These are phyloP conservation scores for Oncopeltus fasciatus DNA, from an alignment of 1,140 invertebrate species.

Conservation along the genomic window DNA sequence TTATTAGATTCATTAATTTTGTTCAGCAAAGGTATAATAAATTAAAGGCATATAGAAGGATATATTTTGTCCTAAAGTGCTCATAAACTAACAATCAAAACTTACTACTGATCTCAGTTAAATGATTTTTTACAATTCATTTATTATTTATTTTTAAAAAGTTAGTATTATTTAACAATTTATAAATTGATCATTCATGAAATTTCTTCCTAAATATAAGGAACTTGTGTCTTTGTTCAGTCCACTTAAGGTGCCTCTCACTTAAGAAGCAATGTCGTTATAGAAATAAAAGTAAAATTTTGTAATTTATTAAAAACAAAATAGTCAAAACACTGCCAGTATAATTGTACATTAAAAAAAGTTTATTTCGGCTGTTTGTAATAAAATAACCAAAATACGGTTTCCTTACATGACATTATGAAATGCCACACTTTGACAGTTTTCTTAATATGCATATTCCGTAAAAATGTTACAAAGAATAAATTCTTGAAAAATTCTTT, in stretches of 20 bases:
- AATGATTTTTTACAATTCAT: background rate
- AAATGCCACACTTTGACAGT: no score
- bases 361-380: slow-evolving; percentile 3
- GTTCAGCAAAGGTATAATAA: no score
- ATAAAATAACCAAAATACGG: no score
- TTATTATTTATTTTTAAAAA: background rate
- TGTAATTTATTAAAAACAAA: background rate
- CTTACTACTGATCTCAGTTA: background rate
- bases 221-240: background rate
- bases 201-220: background rate
- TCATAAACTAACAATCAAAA: slow-evolving; percentile 7
- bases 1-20: no score
- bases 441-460: no score
- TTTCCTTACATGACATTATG: no score
- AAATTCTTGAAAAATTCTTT: no score
- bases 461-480: no score
- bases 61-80: no score
- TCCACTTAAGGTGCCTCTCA: slow-evolving; percentile 3
- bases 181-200: background rate
- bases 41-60: no score
- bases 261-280: slow-evolving; percentile 3
- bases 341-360: background rate
- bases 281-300: slow-evolving; percentile 4
- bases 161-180: background rate
- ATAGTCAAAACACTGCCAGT: slow-evolving; percentile 6